Conservation (phyloP, 2,797 vertebrate species). For the Gastrophryne carolinensis region DNA sequence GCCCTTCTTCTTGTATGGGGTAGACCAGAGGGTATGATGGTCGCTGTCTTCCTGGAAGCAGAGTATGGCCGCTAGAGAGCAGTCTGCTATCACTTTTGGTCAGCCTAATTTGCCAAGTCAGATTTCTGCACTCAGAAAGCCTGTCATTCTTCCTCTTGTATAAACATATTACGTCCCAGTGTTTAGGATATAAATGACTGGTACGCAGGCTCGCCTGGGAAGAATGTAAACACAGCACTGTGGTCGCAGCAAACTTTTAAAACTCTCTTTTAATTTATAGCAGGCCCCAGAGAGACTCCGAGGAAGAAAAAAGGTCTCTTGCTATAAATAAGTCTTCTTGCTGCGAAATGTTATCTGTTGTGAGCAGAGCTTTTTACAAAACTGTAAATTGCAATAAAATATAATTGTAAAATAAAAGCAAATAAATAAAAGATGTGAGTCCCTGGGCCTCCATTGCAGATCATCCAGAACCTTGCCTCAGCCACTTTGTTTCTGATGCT, state of each 20-base stretch:
- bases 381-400: not conserved
- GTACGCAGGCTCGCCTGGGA: slow-evolving; percentile 77
- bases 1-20: no score
- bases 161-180: slow-evolving; percentile 81
- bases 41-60: no score
- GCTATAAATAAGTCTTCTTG: slow-evolving; percentile 57
- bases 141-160: slow-evolving; percentile 71
- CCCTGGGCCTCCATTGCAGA: no score
- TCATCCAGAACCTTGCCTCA: no score
- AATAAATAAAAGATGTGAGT: no score
- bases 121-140: slow-evolving; percentile 67
- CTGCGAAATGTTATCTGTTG: not conserved
- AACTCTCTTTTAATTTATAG: slow-evolving; percentile 80
- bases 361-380: not conserved
- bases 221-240: slow-evolving; percentile 84
- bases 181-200: slow-evolving; percentile 84
- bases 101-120: slow-evolving; percentile 46
- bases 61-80: slow-evolving; percentile 67
- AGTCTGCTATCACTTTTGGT: slow-evolving; percentile 43
- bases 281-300: slow-evolving; percentile 69
- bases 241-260: slow-evolving; percentile 76
- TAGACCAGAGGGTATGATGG: no score
- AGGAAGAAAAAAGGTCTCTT: slow-evolving; percentile 51
- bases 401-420: not conserved
- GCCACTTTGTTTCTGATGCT: no score